Percentiles rank a stretch among this genome's conserved stretches.
phyloP scores from a whole-genome alignment of 2,113 vertebrate genomes.

The Coracopsis vasa region DNA sequence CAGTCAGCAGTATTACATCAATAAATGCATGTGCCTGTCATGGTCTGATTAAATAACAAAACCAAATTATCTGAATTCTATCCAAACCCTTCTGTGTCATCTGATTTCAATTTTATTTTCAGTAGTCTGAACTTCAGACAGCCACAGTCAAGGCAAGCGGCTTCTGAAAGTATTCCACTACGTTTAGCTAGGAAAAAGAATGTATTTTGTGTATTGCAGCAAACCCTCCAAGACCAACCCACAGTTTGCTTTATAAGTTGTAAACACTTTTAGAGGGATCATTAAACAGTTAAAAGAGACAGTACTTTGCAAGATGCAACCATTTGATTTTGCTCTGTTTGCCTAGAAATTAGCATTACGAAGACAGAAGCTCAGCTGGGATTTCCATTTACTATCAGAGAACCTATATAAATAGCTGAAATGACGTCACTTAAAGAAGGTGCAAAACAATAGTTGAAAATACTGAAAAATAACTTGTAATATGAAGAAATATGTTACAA shows the following conservation, averaged over 20 bases:
- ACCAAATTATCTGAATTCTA: not conserved
- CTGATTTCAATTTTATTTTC: not conserved
- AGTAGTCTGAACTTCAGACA: not conserved
- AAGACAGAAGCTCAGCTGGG: not conserved
- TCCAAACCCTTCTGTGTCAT: not conserved
- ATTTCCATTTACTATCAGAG: not conserved
- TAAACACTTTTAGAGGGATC: not conserved
- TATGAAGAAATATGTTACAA: not conserved
- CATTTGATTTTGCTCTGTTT: not conserved
- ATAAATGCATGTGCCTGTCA: constrained; percentile 16
- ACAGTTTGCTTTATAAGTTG: not conserved
- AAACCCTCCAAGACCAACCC: not conserved
- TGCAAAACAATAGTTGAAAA: not conserved
- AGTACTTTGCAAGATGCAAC: not conserved
- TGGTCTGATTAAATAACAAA: not conserved
- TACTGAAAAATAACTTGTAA: not conserved
- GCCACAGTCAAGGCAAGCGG: not conserved
- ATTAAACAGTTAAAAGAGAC: not conserved
- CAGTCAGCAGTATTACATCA: constrained; percentile 32
- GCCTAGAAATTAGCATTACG: not conserved
- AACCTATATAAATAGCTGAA: not conserved
- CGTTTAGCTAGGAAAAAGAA: not conserved
- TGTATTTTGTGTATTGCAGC: not conserved
- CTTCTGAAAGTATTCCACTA: not conserved
- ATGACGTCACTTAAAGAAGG: not conserved